These are phyloP conservation scores for Maccullochella peelii DNA, from an alignment of 2,113 vertebrate genomes.

Conservation along the genomic window DNA sequence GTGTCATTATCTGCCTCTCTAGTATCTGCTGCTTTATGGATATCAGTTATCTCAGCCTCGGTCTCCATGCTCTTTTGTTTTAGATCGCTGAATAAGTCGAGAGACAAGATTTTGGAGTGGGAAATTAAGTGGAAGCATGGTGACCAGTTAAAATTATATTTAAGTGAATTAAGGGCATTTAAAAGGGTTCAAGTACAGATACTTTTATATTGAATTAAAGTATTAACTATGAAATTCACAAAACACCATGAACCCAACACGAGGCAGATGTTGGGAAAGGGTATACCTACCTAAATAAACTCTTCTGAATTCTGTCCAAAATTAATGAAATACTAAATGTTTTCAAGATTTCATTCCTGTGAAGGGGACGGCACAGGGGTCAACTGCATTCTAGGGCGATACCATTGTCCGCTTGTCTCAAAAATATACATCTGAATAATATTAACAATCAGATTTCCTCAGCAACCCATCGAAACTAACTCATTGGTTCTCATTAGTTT, in stretches of 20 bases:
- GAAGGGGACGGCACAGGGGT: not conserved
- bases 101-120: not conserved
- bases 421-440: slow-evolving; percentile 38
- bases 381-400: not conserved
- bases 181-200: not conserved
- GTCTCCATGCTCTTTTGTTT: not conserved
- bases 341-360: not conserved
- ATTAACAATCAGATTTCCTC: slow-evolving; percentile 36
- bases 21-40: slow-evolving; percentile 4
- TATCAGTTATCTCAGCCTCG: slow-evolving; percentile 6
- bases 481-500: slow-evolving; percentile 57
- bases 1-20: not conserved
- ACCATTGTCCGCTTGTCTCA: not conserved
- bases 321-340: not conserved
- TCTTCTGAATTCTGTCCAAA: not conserved
- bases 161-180: not conserved
- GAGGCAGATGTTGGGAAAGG: not conserved
- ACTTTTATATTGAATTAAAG: not conserved
- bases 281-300: not conserved
- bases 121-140: not conserved
- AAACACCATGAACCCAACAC: not conserved
- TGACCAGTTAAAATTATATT: not conserved
- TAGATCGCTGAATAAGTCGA: not conserved
- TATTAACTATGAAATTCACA: not conserved
- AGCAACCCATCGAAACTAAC: slow-evolving; percentile 7